Evolutionary conservation across 2,797 vertebrate species (phyloP).

Genomic region (Lateolabrax maculatus): DNA sequence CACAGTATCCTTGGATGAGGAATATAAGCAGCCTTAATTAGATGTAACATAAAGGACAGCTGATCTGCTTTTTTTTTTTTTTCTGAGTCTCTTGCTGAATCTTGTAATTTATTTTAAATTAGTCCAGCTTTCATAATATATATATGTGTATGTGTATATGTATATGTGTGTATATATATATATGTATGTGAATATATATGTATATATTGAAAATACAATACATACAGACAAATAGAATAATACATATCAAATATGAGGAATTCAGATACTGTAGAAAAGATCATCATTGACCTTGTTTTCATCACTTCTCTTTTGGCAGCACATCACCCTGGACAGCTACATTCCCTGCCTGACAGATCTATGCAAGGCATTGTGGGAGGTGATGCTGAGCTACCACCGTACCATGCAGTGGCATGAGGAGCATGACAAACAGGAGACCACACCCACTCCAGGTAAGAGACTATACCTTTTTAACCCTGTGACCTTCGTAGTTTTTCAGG

Average conservation of each 20-base stretch:
- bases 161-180: too few species aligned
- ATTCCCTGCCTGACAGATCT: conserved; percentile 97
- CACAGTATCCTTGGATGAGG: conserved; percentile 45
- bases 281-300: conserved; percentile 40
- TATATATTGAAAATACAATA: neutral
- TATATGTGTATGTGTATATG: too few species aligned
- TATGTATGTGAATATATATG: neutral
- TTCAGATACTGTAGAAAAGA: neutral
- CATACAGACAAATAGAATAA: neutral
- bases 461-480: neutral
- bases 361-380: conserved; percentile 99
- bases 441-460: conserved; percentile 83
- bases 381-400: conserved; percentile 98
- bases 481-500: neutral
- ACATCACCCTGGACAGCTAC: conserved; percentile 97
- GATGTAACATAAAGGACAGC: conserved; percentile 12
- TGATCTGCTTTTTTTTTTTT: neutral
- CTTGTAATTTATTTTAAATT: conserved; percentile 20
- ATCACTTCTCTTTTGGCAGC: conserved; percentile 80
- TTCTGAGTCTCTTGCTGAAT: neutral
- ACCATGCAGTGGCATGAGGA: conserved; percentile 98
- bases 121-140: too few species aligned
- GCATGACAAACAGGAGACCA: conserved; percentile 87
- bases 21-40: conserved; percentile 39
- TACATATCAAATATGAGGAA: neutral